These are phyloP conservation scores for Mythimna loreyi DNA, from an alignment of 2,888 invertebrate genomes.

Conservation along the genomic window DNA sequence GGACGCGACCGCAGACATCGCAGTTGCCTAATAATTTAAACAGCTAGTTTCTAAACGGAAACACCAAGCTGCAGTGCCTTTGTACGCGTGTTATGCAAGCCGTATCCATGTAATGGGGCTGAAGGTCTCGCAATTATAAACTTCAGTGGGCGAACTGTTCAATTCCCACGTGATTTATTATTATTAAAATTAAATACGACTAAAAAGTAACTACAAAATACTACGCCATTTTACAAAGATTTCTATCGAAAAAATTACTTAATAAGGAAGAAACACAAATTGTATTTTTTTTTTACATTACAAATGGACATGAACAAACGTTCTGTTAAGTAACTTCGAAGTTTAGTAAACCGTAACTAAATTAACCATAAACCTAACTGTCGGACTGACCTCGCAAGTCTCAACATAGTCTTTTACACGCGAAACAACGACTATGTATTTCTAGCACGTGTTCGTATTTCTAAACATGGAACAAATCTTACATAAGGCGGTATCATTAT, in stretches of 20 bases:
- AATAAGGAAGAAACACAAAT: conserved; percentile 43
- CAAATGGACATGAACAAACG: conserved; percentile 49
- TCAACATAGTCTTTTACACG: conserved; percentile 34
- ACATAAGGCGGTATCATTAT: conserved; percentile 32
- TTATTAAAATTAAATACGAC: conserved; percentile 7
- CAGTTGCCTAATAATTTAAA: conserved; percentile 78
- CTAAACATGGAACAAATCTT: conserved; percentile 30
- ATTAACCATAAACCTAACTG: conserved; percentile 44
- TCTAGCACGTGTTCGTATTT: conserved; percentile 38
- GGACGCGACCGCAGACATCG: conserved; percentile 70
- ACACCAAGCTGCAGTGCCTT: conserved; percentile 76
- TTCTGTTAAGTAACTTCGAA: conserved; percentile 35
- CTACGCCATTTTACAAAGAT: conserved; percentile 15
- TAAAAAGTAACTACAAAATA: conserved; percentile 33
- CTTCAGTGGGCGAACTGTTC: conserved; percentile 71
- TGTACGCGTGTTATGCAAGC: conserved; percentile 80
- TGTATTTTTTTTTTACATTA: conserved; percentile 33
- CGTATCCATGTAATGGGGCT: conserved; percentile 80
- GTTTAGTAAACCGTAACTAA: conserved; percentile 52
- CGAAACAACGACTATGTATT: conserved; percentile 35
- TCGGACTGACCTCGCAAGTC: conserved; percentile 48
- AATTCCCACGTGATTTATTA: conserved; percentile 52
- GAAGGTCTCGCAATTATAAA: conserved; percentile 81
- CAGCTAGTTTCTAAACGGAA: conserved; percentile 85
- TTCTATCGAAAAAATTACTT: conserved; percentile 16